phyloP scores from a whole-genome alignment of 1,140 invertebrate genomes.

The Hermetia illucens region DNA sequence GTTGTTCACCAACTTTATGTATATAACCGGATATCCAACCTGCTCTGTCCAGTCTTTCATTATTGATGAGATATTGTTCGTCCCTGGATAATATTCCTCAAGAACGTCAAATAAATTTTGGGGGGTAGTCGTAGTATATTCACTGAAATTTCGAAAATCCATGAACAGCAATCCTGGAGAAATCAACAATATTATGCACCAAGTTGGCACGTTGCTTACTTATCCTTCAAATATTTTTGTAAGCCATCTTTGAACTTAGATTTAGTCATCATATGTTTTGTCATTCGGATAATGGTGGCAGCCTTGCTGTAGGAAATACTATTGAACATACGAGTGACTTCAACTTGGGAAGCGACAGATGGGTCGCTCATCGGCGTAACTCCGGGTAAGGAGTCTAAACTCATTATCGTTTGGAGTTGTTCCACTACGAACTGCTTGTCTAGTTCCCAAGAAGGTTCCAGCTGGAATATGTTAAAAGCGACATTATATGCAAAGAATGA shows the following conservation, averaged over 20 bases:
- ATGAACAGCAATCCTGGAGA: too few relatives aligned
- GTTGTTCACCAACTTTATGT: conserved; percentile 27
- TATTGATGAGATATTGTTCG: conserved; percentile 22
- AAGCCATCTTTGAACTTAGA: conserved; percentile 46
- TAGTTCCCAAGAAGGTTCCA: conserved; percentile 31
- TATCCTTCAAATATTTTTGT: conserved; percentile 36
- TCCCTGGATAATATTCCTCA: conserved; percentile 30
- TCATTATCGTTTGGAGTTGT: conserved; percentile 48
- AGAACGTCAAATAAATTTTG: conserved; percentile 51
- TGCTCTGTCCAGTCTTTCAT: conserved; percentile 83
- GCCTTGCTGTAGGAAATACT: conserved; percentile 48
- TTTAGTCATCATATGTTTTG: conserved; percentile 47
- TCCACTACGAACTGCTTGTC: conserved; percentile 42
- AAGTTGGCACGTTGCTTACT: too few relatives aligned
- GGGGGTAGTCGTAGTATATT: conserved; percentile 39
- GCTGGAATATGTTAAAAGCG: too few relatives aligned
- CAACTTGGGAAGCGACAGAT: conserved; percentile 16
- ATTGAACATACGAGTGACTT: conserved; percentile 40
- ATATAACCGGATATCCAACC: conserved; percentile 76
- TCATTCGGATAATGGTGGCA: conserved; percentile 59
- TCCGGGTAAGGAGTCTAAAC: conserved; percentile 40
- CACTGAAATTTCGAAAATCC: too few relatives aligned
- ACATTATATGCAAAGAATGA: too few relatives aligned
- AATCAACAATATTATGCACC: too few relatives aligned
- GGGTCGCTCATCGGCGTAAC: conserved; percentile 42